Evolutionary conservation across 2,797 vertebrate species (phyloP).

Genomic region (Catharus ustulatus): DNA sequence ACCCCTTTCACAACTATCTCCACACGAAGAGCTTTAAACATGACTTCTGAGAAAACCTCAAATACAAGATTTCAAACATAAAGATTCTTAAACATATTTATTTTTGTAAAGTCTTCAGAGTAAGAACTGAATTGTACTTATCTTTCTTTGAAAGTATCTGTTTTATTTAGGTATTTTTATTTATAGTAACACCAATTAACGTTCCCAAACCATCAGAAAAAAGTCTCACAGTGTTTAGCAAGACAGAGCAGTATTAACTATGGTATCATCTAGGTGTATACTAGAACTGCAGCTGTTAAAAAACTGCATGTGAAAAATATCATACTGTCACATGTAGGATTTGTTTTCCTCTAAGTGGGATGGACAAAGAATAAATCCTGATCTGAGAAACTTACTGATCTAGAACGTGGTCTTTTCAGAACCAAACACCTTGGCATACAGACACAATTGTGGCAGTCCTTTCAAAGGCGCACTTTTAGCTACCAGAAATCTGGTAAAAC

Average conservation of each 20-base stretch:
- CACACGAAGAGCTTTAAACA: conserved; percentile 48
- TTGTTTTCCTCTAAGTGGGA: not conserved
- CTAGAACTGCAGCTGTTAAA: not conserved
- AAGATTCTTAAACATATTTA: not conserved
- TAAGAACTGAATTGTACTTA: not conserved
- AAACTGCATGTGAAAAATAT: not conserved
- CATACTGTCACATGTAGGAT: not conserved
- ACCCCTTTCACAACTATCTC: conserved; percentile 34
- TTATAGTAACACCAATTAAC: not conserved
- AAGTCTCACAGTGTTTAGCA: not conserved
- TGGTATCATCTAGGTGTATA: not conserved
- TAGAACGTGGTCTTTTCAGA: not conserved
- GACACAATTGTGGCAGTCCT: not conserved
- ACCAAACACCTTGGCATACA: not conserved
- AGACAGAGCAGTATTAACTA: not conserved
- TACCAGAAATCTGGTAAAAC: not conserved
- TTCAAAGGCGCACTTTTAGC: not conserved
- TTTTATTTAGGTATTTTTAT: not conserved
- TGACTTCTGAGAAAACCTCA: conserved; percentile 63
- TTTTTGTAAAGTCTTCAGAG: not conserved
- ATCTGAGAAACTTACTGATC: not conserved
- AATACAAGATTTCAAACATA: conserved; percentile 22
- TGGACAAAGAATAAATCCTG: not conserved
- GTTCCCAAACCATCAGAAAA: not conserved
- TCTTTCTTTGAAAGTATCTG: not conserved